Percentiles rank a stretch among this genome's conserved stretches.
These are phyloP conservation scores for Diadegma fenestrale DNA, from an alignment of 2,888 invertebrate genomes.

Conservation along the genomic window DNA sequence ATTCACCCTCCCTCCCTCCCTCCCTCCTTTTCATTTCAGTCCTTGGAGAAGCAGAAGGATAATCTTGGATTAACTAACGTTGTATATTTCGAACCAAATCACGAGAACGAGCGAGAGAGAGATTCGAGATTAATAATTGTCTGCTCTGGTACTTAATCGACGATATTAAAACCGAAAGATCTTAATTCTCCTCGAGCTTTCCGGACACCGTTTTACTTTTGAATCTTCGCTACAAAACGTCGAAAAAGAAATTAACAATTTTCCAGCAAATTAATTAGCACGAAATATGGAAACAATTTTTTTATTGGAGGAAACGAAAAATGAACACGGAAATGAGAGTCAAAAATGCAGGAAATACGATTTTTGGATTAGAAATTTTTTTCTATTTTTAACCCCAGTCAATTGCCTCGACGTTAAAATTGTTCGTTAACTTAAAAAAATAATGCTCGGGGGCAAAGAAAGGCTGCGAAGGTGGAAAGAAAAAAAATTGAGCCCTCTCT, in stretches of 20 bases:
- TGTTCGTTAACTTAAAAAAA: background rate
- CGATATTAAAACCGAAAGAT: slow-evolving; percentile 73
- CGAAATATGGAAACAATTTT: no score
- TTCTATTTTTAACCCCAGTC: background rate
- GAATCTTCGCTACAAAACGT: background rate
- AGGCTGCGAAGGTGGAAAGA: background rate
- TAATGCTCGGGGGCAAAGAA: background rate
- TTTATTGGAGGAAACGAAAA: background rate
- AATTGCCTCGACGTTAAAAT: background rate
- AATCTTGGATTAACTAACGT: slow-evolving; percentile 67
- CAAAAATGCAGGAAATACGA: background rate
- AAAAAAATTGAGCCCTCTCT: background rate
- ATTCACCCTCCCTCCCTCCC: slow-evolving; percentile 37
- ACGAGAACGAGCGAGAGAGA: background rate
- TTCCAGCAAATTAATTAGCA: background rate
- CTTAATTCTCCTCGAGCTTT: slow-evolving; percentile 61
- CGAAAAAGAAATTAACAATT: background rate
- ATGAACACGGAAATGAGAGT: background rate
- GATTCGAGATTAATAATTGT: slow-evolving; percentile 75
- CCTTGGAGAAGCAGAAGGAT: slow-evolving; percentile 64
- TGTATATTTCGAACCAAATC: slow-evolving; percentile 49
- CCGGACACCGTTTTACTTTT: background rate
- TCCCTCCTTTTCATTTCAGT: slow-evolving; percentile 59
- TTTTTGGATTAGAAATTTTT: background rate
- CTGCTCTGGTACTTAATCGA: slow-evolving; percentile 73